Evolutionary conservation across 2,797 vertebrate species (phyloP), one percentile per base, ranked within the genome.

Genomic region (Spheniscus humboldti): DNA sequence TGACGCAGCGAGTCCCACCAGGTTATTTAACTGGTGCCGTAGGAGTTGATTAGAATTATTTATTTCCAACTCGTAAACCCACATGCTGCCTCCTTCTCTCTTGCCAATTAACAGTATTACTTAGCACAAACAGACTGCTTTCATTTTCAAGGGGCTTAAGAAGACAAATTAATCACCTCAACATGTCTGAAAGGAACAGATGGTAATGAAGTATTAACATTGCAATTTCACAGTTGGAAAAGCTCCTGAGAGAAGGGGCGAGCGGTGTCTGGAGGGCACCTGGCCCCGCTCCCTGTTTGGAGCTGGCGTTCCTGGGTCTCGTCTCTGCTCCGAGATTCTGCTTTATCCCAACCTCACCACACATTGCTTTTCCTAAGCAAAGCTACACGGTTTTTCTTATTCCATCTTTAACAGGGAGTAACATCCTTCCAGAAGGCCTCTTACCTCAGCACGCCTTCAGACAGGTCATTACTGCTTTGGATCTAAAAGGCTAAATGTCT

Each of bases 111-210:
- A 91, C 86, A 81, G 84, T 74, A 95, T 89, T 96, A 87, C 94
- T 96, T 96, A 91, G 86, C 68, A 77, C 88, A 88, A 95, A 93
- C 78, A 96, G 80, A 93, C 60, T 92, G 84, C 81, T 97, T 96
- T 97, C 90, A 95, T 97, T 97, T 97, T 96, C 95, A 91, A 83
- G 78, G 72, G 87, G 78, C 91, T 96, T 97, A 96, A 60, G 95
- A 86, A 9, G 64, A 92, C 84, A 86, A 90, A 97, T 95, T 92
- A 97, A 95, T 96, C 86, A 95, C 88, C 72, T 95, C 96, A 75
- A 60, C 67, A 80, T 72, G 93, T 72, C 94, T 93, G 88, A 87
- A 95, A 77, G 93, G 92, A 96, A 95, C 97, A 97, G 96, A 97
- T 97, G 96, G 95, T 43, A 91, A 69, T 20, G 62, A 64, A 91